phyloP scores from a whole-genome alignment of 2,113 vertebrate species.

The Trochalopteron elliotii region DNA sequence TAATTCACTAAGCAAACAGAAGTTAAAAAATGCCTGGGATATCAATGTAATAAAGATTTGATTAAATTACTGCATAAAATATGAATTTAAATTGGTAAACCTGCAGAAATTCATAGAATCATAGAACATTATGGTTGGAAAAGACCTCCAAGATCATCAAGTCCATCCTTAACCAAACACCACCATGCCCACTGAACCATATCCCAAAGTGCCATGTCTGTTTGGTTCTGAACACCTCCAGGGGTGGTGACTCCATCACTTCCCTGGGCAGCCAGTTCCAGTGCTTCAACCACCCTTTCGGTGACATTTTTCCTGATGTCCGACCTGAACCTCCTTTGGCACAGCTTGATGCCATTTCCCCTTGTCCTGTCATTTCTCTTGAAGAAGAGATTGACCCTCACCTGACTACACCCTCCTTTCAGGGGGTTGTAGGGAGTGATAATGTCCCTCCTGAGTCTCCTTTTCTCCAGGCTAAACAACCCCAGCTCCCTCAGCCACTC shows the following conservation, averaged over 20 bases:
- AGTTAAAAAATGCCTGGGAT: background rate
- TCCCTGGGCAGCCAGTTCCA: background rate
- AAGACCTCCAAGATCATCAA: background rate
- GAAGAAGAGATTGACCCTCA: rapidly evolving
- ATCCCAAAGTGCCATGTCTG: rapidly evolving
- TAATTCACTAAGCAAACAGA: background rate
- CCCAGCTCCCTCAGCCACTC: background rate
- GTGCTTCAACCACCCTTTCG: background rate
- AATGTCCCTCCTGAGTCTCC: background rate
- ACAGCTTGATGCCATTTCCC: background rate
- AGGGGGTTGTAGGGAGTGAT: too few relatives aligned
- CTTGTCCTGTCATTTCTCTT: background rate
- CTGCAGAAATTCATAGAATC: background rate
- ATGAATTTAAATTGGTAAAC: background rate
- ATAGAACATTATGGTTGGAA: background rate
- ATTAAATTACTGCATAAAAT: background rate
- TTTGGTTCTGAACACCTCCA: background rate
- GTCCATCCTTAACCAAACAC: background rate
- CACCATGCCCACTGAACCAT: background rate
- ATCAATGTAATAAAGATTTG: background rate
- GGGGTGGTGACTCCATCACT: background rate
- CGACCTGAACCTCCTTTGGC: background rate
- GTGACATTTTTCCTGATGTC: background rate
- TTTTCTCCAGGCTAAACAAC: background rate
- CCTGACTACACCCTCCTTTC: background rate